Conservation (phyloP, 64 coral and sea anemone species). For the Porites australiensis region DNA sequence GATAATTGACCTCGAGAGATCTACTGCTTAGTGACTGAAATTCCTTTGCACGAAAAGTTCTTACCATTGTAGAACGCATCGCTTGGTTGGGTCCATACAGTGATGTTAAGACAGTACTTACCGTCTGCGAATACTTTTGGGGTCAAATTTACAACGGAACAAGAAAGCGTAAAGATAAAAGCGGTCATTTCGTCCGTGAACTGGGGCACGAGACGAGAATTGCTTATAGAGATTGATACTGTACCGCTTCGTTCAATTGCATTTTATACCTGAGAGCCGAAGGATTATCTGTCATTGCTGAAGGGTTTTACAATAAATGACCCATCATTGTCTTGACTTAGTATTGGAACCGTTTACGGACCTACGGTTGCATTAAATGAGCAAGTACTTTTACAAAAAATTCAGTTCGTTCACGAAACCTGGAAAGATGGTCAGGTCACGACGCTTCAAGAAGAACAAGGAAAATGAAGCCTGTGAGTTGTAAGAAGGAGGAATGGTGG, state of each 20-base stretch:
- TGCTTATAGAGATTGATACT: neutral
- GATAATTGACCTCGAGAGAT: constrained; percentile 37
- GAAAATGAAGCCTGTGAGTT: neutral
- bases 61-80: neutral
- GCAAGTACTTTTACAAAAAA: neutral
- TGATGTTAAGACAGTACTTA: constrained; percentile 7
- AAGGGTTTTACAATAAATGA: constrained; percentile 28
- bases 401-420: neutral
- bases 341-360: constrained; percentile 7
- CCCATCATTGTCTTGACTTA: constrained; percentile 26
- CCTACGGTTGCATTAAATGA: constrained; percentile 7
- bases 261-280: neutral
- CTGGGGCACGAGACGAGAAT: neutral
- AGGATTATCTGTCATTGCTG: constrained; percentile 29
- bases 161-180: neutral
- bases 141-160: neutral
- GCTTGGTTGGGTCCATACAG: neutral
- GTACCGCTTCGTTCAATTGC: neutral
- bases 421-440: neutral
- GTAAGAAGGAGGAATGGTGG: neutral
- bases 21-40: neutral
- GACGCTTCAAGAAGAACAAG: neutral
- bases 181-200: neutral
- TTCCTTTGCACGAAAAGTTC: constrained; percentile 7
- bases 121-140: neutral